Base-by-base conservation (phyloP, 2,888 invertebrate species). In the Aporophyla nigra region DNA sequence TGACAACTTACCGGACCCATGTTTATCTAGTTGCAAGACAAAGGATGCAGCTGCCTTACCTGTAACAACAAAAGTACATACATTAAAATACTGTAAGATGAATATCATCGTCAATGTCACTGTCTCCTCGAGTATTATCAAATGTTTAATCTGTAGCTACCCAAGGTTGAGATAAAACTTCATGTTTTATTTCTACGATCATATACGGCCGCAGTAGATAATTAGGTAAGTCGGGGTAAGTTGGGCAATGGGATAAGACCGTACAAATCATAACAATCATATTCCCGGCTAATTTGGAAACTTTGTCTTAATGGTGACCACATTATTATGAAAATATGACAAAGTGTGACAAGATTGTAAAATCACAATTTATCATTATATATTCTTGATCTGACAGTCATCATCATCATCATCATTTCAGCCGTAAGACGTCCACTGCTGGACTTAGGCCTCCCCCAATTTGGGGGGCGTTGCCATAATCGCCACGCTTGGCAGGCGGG, bases 31-130 rank as follows among this genome's bases (percentile, higher is more conserved):
- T 27, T 61, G 56, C 9, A 10, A 33, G 9, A 70, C 40, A 66
- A 21, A 54, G 33, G 0, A 6, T 2, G 51, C 14, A 9, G 14
- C 43, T 58, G 24, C 14, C 56, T 81, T 83, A 83, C 83, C 84
- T 84, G 82, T 59, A 83, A 84, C 81, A 83, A 83, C 24, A 66
- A 84, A 83, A 61, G 0, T 12, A n/a, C n/a, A 19, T 24, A 71
- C 21, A 46, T 67, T 62, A 68, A 16, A 46, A 21, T 24, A 53
- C 14, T 65, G 46, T 21, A 59, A 53, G 21, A 79, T 59, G 14
- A 65, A 65, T 53, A 46, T 62, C 54, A 49, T 40, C 19, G 16
- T n/a, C 14, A 46, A 67, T 24, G 19, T 59, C 16, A 5, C 46
- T 12, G 40, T 69, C 14, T 21, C 14, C 16, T 10, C 14, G 10